phyloP scores from a whole-genome alignment of 2,797 vertebrate species.

The Gymnoscopelus microlampas region DNA sequence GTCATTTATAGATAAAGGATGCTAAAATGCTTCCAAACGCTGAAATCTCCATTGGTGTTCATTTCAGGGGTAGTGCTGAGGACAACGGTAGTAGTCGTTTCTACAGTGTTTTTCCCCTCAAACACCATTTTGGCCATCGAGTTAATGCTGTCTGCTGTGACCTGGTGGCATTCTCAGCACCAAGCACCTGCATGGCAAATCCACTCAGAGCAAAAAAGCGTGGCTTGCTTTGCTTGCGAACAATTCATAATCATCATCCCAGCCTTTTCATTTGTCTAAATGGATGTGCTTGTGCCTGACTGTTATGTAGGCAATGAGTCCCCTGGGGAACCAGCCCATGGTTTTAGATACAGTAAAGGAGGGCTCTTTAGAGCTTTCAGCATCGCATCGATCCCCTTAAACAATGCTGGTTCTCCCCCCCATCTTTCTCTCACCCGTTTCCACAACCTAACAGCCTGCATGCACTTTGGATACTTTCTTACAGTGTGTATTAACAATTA shows the following conservation, averaged over 20 bases:
- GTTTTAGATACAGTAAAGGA: constrained; percentile 54
- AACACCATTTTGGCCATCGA: neutral
- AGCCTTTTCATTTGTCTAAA: constrained; percentile 82
- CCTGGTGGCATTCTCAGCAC: neutral
- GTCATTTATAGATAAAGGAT: neutral
- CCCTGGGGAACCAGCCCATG: constrained; percentile 34
- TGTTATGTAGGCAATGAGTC: constrained; percentile 63
- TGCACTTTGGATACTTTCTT: constrained; percentile 9
- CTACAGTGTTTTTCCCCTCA: neutral
- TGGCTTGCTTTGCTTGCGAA: constrained; percentile 32
- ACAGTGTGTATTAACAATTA: constrained; percentile 24
- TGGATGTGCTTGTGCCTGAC: constrained; percentile 57
- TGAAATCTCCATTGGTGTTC: neutral
- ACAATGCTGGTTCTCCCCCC: constrained; percentile 49
- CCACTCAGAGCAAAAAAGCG: constrained; percentile 52
- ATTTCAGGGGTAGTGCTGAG: neutral
- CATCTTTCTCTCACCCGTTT: neutral
- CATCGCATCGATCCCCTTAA: constrained; percentile 70
- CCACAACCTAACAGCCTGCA: constrained; percentile 6
- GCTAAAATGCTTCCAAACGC: neutral
- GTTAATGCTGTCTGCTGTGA: neutral
- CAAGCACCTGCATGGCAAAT: neutral
- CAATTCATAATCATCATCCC: constrained; percentile 52
- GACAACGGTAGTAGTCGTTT: neutral
- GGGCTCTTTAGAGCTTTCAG: constrained; percentile 59